Evolutionary conservation across 2,113 vertebrate species (phyloP).

Genomic region (Tragelaphus scriptus): DNA sequence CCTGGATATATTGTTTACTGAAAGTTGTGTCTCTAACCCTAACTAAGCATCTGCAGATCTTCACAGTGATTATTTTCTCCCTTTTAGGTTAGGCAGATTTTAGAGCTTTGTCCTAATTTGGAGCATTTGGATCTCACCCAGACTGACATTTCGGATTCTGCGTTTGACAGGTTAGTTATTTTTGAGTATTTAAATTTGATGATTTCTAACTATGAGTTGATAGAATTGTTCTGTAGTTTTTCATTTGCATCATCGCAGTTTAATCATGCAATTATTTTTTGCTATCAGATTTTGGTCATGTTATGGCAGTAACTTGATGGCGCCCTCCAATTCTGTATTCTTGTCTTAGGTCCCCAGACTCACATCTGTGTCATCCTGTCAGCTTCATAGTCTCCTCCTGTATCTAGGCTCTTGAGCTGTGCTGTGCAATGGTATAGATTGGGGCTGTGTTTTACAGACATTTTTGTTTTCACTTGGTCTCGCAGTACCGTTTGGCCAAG

Average conservation of each 20-base stretch:
- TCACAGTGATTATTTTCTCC: background rate
- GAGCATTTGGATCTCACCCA: slow-evolving; percentile 95
- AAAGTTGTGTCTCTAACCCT: background rate
- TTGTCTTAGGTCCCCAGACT: background rate
- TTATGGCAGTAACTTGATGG: background rate
- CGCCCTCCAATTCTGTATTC: background rate
- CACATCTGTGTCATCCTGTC: background rate
- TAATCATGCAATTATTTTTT: background rate
- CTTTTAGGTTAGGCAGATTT: slow-evolving; percentile 92
- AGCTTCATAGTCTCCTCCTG: background rate
- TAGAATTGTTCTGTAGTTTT: background rate
- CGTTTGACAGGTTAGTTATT: slow-evolving; percentile 84
- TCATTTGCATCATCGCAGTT: background rate
- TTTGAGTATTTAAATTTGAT: slow-evolving; percentile 13
- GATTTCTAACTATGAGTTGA: background rate
- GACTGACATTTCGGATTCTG: slow-evolving; percentile 90
- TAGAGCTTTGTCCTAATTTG: slow-evolving; percentile 93
- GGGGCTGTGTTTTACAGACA: background rate
- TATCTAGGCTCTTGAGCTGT: background rate
- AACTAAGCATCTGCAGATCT: background rate
- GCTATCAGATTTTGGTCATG: background rate
- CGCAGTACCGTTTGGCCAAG: background rate
- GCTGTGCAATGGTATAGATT: background rate
- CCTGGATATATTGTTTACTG: background rate
- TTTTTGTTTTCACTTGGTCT: background rate